Percentiles rank a stretch among this genome's conserved stretches.
phyloP scores from a whole-genome alignment of 2,113 vertebrate species.

The Illadopsis cleaveri region DNA sequence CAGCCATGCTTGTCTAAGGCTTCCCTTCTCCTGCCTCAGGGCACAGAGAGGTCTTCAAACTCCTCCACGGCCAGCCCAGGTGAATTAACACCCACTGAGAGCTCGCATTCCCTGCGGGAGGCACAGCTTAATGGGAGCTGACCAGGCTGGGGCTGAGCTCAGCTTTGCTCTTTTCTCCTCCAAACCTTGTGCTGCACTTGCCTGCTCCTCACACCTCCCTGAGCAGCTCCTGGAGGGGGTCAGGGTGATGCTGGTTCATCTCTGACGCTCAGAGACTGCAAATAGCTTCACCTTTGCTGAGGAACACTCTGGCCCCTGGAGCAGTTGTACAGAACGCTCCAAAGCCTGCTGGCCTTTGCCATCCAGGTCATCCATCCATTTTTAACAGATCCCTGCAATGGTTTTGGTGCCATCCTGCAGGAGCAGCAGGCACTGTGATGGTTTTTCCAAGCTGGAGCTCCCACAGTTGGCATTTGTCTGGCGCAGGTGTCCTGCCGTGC shows the following conservation, averaged over 20 bases:
- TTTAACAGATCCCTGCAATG: background rate
- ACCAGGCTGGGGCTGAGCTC: background rate
- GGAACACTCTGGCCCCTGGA: background rate
- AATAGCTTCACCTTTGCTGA: background rate
- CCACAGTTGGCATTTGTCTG: background rate
- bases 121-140: background rate
- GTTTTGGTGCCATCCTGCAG: background rate
- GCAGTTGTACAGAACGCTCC: background rate
- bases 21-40: background rate
- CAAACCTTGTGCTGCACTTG: background rate
- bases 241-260: background rate
- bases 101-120: background rate
- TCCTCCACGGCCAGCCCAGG: background rate
- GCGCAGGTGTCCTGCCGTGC: background rate
- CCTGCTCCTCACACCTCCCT: background rate
- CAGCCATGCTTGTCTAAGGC: background rate
- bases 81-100: background rate
- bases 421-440: background rate
- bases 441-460: background rate
- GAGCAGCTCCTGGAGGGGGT: background rate
- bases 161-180: background rate
- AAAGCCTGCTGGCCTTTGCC: background rate
- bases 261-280: background rate
- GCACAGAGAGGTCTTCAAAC: background rate
- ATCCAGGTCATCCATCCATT: background rate